Conservation (phyloP, 2,888 invertebrate genomes). For the Andrena trimmerana region DNA sequence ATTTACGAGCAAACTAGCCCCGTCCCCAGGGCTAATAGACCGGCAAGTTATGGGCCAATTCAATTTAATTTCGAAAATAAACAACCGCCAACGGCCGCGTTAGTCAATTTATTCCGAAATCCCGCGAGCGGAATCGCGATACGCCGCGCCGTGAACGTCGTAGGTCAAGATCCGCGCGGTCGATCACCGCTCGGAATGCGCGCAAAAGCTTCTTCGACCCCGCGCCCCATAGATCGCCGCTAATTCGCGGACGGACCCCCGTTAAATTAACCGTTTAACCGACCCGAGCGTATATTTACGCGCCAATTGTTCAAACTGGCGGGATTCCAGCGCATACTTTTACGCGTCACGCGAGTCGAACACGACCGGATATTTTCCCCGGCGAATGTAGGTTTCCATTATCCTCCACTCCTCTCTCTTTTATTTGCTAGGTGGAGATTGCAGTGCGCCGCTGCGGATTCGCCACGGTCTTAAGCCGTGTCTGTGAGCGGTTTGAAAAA, state of each 20-base stretch:
- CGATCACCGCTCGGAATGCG: background rate
- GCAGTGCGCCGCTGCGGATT: background rate
- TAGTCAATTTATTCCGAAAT: conserved; percentile 79
- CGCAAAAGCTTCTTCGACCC: background rate
- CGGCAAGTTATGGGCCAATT: conserved; percentile 84
- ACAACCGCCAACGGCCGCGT: conserved; percentile 76
- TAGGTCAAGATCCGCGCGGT: conserved; percentile 24
- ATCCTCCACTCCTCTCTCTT: background rate
- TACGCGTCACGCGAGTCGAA: conserved; percentile 2
- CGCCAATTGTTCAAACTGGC: conserved; percentile 42
- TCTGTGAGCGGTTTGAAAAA: background rate
- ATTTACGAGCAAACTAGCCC: conserved; percentile 84
- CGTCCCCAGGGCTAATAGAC: conserved; percentile 83
- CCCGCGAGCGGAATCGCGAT: conserved; percentile 63
- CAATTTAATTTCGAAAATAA: conserved; percentile 84
- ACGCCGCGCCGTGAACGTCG: conserved; percentile 21
- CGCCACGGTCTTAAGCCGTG: background rate
- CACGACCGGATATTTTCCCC: conserved; percentile 27
- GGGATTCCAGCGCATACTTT: conserved; percentile 23
- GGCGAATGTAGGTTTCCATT: conserved; percentile 1
- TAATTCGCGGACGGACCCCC: conserved; percentile 15
- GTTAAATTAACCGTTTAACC: conserved; percentile 45
- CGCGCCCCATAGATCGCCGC: background rate
- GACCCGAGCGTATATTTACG: conserved; percentile 23
- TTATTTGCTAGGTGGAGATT: background rate